Evolutionary conservation across 1,140 invertebrate genomes (phyloP).

Genomic region (Neodiprion fabricii): DNA sequence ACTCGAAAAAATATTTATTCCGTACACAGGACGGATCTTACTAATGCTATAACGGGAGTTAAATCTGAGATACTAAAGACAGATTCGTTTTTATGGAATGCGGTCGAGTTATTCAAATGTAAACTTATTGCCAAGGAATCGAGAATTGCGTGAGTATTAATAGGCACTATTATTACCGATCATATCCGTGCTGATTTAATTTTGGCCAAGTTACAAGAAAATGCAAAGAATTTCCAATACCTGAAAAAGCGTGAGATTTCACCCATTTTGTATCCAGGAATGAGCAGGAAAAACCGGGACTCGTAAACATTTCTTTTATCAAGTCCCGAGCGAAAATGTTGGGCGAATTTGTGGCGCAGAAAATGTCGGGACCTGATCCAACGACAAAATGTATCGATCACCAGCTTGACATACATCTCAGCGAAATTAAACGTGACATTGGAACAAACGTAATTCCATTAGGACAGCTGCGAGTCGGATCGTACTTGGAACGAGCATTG

Average conservation of each 20-base stretch:
- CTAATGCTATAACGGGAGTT: not conserved
- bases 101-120: slow-evolving; percentile 38
- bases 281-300: not conserved
- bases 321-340: slow-evolving; percentile 47
- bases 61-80: slow-evolving; percentile 40
- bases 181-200: too few relatives aligned
- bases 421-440: slow-evolving; percentile 49
- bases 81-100: slow-evolving; percentile 39
- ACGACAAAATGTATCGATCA: slow-evolving; percentile 54
- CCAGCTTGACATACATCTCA: slow-evolving; percentile 61
- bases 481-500: slow-evolving; percentile 67
- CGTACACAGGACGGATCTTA: not conserved
- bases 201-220: too few relatives aligned
- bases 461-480: slow-evolving; percentile 66
- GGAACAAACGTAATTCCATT: slow-evolving; percentile 64
- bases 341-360: slow-evolving; percentile 61
- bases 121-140: slow-evolving; percentile 38
- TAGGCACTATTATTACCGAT: too few relatives aligned
- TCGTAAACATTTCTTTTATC: slow-evolving; percentile 43
- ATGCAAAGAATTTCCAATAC: not conserved
- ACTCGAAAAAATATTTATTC: not conserved
- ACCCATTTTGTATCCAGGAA: not conserved
- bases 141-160: slow-evolving; percentile 19
- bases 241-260: too few relatives aligned
- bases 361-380: slow-evolving; percentile 60